Evolutionary conservation across 2,797 vertebrate species (phyloP).

Genomic region (Muraenolepis orangiensis): DNA sequence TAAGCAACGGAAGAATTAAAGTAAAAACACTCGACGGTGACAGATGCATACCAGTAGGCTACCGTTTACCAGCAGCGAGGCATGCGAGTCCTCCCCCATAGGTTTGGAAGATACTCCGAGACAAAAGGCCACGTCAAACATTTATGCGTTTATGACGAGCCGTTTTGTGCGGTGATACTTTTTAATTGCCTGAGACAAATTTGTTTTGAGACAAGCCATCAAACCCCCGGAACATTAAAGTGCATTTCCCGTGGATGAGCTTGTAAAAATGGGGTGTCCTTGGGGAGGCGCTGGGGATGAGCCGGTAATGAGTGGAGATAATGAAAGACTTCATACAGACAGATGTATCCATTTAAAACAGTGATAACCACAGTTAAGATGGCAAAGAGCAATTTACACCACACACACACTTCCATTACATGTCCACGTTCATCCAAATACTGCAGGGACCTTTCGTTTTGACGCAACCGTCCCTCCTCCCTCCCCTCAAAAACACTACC

Average conservation of each 20-base stretch:
- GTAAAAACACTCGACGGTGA: background rate
- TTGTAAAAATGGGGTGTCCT: conserved; percentile 78
- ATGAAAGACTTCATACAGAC: conserved; percentile 82
- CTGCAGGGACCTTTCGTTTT: conserved; percentile 70
- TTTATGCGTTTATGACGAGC: conserved; percentile 52
- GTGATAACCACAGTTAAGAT: conserved; percentile 82
- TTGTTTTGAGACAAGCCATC: conserved; percentile 75
- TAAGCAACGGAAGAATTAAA: background rate
- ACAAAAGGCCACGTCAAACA: conserved; percentile 56
- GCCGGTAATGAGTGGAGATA: conserved; percentile 80
- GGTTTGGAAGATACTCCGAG: conserved; percentile 39
- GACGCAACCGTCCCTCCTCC: conserved; percentile 35
- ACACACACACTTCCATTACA: conserved; percentile 74
- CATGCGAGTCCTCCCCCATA: background rate
- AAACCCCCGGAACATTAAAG: conserved; percentile 76
- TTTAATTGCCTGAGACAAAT: conserved; percentile 82
- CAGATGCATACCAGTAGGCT: background rate
- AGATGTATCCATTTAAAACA: conserved; percentile 84
- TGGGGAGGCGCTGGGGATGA: conserved; percentile 71
- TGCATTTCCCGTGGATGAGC: conserved; percentile 74
- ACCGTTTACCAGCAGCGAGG: conserved; percentile 22
- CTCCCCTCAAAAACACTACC: conserved; percentile 58
- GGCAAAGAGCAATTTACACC: conserved; percentile 79
- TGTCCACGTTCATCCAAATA: conserved; percentile 69
- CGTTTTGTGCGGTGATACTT: conserved; percentile 73